Evolutionary conservation across 2,113 vertebrate genomes (phyloP).

Genomic region (Merops nubicus): DNA sequence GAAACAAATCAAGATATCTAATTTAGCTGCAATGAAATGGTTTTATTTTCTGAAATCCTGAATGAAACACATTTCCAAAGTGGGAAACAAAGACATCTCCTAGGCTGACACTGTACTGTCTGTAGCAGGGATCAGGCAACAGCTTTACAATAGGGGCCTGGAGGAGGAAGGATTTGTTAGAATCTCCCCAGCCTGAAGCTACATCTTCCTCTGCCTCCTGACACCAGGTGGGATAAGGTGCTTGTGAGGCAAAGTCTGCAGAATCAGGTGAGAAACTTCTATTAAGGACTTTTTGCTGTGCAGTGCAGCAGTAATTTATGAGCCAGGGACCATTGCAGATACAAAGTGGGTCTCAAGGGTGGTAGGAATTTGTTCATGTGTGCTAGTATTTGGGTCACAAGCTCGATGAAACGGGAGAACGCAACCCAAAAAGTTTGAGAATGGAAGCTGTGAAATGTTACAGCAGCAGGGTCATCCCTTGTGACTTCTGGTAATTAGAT

Average conservation of each 20-base stretch:
- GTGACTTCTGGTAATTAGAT: slow-evolving; percentile 50
- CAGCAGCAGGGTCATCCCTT: slow-evolving; percentile 14
- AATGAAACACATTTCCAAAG: not conserved
- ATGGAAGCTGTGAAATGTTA: not conserved
- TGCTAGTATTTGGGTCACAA: slow-evolving; percentile 43
- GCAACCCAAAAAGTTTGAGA: not conserved
- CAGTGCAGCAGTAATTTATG: not conserved
- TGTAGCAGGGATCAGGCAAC: not conserved
- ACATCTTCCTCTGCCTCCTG: not conserved
- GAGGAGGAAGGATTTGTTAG: not conserved
- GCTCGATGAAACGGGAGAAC: not conserved
- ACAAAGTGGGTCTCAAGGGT: not conserved
- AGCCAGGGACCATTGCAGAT: not conserved
- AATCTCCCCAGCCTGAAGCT: not conserved
- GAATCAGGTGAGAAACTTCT: not conserved
- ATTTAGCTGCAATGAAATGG: not conserved
- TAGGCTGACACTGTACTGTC: not conserved
- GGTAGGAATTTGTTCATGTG: not conserved
- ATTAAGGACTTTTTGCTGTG: not conserved
- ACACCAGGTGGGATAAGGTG: not conserved
- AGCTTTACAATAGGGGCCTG: not conserved
- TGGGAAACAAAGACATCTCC: not conserved
- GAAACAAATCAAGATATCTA: not conserved
- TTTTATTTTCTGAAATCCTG: not conserved
- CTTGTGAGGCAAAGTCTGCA: not conserved